Percentiles rank a stretch among this genome's conserved stretches.
These are phyloP conservation scores for Hippocampus zosterae DNA, from an alignment of 2,113 vertebrate genomes.

Conservation along the genomic window DNA sequence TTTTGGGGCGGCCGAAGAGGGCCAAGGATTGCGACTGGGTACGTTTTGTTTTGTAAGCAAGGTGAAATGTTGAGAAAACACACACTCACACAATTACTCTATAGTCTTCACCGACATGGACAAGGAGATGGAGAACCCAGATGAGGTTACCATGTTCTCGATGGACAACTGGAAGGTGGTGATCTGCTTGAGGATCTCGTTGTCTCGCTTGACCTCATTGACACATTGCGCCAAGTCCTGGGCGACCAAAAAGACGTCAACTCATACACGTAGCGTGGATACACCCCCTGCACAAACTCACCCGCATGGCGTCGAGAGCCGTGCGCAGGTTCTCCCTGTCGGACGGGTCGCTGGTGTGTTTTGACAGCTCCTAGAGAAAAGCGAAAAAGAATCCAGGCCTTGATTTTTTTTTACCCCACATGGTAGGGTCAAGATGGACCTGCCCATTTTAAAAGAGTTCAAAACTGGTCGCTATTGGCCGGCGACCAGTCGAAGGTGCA, in stretches of 20 bases:
- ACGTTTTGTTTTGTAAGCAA: too few species aligned
- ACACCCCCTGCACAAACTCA: slow-evolving; percentile 31
- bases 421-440: too few species aligned
- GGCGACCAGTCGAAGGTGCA: too few species aligned
- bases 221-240: slow-evolving; percentile 87
- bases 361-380: slow-evolving; percentile 83
- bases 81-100: neutral
- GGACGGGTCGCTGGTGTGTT: slow-evolving; percentile 74
- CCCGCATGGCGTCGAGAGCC: slow-evolving; percentile 85
- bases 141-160: slow-evolving; percentile 74
- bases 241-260: neutral
- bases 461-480: too few species aligned
- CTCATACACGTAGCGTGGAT: neutral
- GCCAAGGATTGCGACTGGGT: slow-evolving; percentile 81
- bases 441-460: too few species aligned
- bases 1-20: slow-evolving; percentile 85
- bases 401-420: too few species aligned
- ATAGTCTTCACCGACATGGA: neutral
- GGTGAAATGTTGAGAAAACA: neutral
- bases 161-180: slow-evolving; percentile 86
- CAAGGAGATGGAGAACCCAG: neutral
- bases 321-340: slow-evolving; percentile 83
- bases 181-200: slow-evolving; percentile 85
- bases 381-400: too few species aligned
- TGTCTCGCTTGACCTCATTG: slow-evolving; percentile 89